Evolutionary conservation across 2,797 vertebrate genomes (phyloP), one percentile per base, ranked within the genome.

Genomic region (Sebastes vulpes): DNA sequence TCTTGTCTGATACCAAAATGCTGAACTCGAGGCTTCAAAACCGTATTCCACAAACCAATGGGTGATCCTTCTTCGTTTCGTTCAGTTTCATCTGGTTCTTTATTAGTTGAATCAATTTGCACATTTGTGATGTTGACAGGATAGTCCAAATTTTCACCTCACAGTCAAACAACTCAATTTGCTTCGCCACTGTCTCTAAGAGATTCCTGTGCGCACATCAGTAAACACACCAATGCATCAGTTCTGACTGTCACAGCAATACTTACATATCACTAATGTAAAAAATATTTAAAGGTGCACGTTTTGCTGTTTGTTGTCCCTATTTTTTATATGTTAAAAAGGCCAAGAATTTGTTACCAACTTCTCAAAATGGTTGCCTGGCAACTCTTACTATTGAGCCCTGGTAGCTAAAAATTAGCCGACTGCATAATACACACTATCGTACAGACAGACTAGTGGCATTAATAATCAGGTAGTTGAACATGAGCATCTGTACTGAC

Each of bases 401-500:
- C 16, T n/a, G 16, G 42, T 5, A 20, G 60, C 56, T 69, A 23
- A 50, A 74, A 54, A 74, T 35, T 1, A 26, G n/a, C 46, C n/a
- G 18, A 38, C 21, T 32, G 5, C 11, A 25, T 65, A 58, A 53
- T 35, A 20, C 29, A 59, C 16, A 58, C 14, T 64, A 8, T 28
- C 28, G 65, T 31, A 46, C 32, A 67, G 10, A 48, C 5, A 61
- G 52, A 56, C 6, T 21, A 46, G 4, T 9, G 59, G 46, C 28
- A n/a, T 42, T 64, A 18, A 32, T 16, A 53, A 29, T 69, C 35
- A 65, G 9, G 63, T 26, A 56, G 29, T 5, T 67, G 48, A 75
- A 38, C 32, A 52, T 29, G 14, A 60, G 59, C 58, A 69, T 65
- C 67, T 75, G 67, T 52, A 65, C 46, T 69, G 56, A 71, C 64